A percentile compares a stretch with the other conserved stretches of the same genome.
Evolutionary conservation across 1,140 invertebrate genomes (phyloP).

Genomic region (Dendrolimus kikuchii): DNA sequence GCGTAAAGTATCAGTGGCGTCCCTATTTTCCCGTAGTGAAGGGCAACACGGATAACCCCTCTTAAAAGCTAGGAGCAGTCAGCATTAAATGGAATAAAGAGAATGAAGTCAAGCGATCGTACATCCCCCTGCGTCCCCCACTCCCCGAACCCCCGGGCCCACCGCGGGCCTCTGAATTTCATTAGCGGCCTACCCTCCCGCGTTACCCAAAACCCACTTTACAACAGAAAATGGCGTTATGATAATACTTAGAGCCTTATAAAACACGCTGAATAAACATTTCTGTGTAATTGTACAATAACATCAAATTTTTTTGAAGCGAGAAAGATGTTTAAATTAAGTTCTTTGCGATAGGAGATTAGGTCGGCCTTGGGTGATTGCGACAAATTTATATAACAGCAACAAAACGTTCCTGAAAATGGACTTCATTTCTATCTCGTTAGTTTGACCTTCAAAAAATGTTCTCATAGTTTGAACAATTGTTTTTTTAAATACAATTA

Average conservation of each 20-base stretch:
- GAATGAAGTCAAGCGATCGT: constrained; percentile 64
- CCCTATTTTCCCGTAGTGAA: constrained; percentile 64
- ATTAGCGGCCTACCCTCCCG: constrained; percentile 55
- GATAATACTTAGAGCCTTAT: constrained; percentile 67
- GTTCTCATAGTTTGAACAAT: too few species aligned
- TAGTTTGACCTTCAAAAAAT: too few species aligned
- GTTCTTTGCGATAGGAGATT: constrained; percentile 25
- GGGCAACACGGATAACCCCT: constrained; percentile 69
- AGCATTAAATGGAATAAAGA: constrained; percentile 71
- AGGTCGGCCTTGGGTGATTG: neutral
- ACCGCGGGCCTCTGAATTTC: constrained; percentile 63
- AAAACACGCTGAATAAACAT: constrained; percentile 69
- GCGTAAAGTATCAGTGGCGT: constrained; percentile 62
- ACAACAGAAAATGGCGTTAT: constrained; percentile 68
- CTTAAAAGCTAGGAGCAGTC: constrained; percentile 71
- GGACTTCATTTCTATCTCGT: too few species aligned
- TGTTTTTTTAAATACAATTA: too few species aligned
- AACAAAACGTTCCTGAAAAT: too few species aligned
- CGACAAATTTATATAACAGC: too few species aligned
- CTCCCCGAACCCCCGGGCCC: constrained; percentile 34
- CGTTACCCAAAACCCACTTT: constrained; percentile 63
- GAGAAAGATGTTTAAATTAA: constrained; percentile 22
- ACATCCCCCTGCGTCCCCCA: constrained; percentile 32
- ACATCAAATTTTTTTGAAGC: constrained; percentile 33
- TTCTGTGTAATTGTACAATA: constrained; percentile 62